Evolutionary conservation across 2,888 invertebrate genomes (phyloP), one percentile per base, ranked within the genome.

Genomic region (Drosophila quinaria): DNA sequence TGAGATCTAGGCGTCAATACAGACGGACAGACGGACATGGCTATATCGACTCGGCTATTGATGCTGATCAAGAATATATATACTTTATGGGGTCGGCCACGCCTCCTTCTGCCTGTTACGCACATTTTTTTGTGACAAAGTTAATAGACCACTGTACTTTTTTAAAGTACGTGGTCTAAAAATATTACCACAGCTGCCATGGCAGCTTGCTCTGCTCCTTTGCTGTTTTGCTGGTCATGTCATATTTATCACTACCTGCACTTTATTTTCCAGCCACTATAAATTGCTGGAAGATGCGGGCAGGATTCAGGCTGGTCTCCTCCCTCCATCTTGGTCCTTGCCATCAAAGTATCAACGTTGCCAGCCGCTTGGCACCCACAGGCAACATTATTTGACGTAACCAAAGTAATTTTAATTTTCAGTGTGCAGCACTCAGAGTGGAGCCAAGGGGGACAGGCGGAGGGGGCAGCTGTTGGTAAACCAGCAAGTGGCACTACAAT

Each of bases 351-450:
- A 51, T 76, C 68, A 77, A 66, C 70, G 64, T 52, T 73, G 77
- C 64, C 31, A 42, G 42, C 46, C 59, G 55, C 66, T 63, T 68
- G 83, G 80, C 58, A 70, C 71, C 83, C 83, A 78, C 82, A 73
- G 85, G 83, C 87, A 80, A 84, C 87, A 85, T 87, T 87, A 87
- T 84, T 85, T 84, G 82, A 84, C 81, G 82, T 85, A 84, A 84
- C 83, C 87, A 81, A 84, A 84, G 87, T 85, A 87, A 87, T 84
- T 84, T 84, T 81, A 84, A 84, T 84, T 83, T 83, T 80, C 87
- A 79, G 77, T 77, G 79, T 65, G 70, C 80, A 78, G 70, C 74
- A 74, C 77, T 81, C 74, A 69, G 76, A 68, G 65, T 52, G 66
- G 54, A 63, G 62, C 52, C 55, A 56, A 42, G 35, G 35, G 35